A percentile compares a stretch with the other conserved stretches of the same genome.
Conservation (phyloP, 2,888 invertebrate genomes). For the Leptopterna dolabrata region DNA sequence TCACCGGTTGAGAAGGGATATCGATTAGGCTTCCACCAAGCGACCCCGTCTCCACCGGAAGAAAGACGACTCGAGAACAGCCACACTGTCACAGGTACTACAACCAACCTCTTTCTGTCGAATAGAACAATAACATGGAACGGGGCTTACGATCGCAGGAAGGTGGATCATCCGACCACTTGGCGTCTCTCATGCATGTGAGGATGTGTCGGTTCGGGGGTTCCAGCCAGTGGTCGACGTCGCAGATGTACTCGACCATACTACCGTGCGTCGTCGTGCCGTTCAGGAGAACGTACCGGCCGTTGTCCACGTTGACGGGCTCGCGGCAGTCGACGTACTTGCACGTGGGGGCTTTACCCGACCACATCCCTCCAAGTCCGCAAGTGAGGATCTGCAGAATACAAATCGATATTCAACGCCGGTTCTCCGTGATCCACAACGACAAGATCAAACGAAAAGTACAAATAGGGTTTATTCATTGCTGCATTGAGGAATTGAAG, state of each 20-base stretch:
- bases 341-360: conserved; percentile 82
- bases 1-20: too few species aligned
- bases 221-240: conserved; percentile 84
- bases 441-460: too few species aligned
- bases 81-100: too few species aligned
- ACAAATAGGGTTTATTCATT: too few species aligned
- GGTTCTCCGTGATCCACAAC: too few species aligned
- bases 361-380: conserved; percentile 88
- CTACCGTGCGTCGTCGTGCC: conserved; percentile 86
- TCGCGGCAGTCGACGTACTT: conserved; percentile 89
- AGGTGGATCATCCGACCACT: conserved; percentile 88
- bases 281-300: conserved; percentile 78
- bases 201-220: conserved; percentile 75
- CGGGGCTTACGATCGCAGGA: conserved; percentile 80
- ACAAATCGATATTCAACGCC: conserved; percentile 41
- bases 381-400: conserved; percentile 79
- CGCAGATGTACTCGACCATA: conserved; percentile 82
- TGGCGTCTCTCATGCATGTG: conserved; percentile 83
- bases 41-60: too few species aligned
- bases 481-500: too few species aligned
- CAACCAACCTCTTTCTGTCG: not conserved
- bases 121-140: not conserved
- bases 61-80: too few species aligned
- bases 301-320: conserved; percentile 83
- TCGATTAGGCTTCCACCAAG: too few species aligned